Conservation (phyloP, 1,140 invertebrate species). For the Pseudachorutes palmiensis region DNA sequence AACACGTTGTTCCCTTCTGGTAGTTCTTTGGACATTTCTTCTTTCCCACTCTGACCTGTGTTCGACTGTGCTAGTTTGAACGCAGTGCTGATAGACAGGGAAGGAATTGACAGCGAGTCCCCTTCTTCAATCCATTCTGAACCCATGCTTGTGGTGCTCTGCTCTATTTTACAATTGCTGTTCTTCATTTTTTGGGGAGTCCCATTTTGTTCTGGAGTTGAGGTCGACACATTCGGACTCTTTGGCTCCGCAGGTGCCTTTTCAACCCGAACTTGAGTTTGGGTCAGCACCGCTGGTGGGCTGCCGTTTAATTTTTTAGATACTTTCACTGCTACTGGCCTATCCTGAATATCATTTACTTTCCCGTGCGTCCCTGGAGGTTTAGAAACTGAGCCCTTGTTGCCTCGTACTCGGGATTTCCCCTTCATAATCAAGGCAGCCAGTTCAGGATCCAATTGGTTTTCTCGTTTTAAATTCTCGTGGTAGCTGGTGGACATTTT, state of each 20-base stretch:
- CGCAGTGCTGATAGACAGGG: constrained; percentile 2
- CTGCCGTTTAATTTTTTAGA: too few species aligned
- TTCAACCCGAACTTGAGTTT: neutral
- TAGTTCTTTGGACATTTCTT: neutral
- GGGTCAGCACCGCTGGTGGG: neutral
- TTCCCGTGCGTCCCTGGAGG: neutral
- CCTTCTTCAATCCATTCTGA: constrained; percentile 15
- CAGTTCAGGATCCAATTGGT: constrained; percentile 26
- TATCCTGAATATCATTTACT: too few species aligned
- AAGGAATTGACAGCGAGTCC: constrained; percentile 4
- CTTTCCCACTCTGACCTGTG: neutral
- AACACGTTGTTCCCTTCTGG: neutral
- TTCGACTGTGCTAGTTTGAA: neutral
- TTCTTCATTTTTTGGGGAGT: neutral
- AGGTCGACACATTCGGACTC: neutral
- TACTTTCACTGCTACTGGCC: too few species aligned
- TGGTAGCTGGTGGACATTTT: constrained; percentile 19
- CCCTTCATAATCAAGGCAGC: constrained; percentile 28
- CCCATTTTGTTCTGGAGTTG: neutral
- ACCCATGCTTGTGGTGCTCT: neutral
- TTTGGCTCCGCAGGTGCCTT: neutral
- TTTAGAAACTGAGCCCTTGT: neutral
- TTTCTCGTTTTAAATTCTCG: constrained; percentile 9
- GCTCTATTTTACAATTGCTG: neutral
- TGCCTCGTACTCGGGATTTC: neutral